phyloP scores from a whole-genome alignment of 2,888 invertebrate genomes.

The Iselma pallidipennis region DNA sequence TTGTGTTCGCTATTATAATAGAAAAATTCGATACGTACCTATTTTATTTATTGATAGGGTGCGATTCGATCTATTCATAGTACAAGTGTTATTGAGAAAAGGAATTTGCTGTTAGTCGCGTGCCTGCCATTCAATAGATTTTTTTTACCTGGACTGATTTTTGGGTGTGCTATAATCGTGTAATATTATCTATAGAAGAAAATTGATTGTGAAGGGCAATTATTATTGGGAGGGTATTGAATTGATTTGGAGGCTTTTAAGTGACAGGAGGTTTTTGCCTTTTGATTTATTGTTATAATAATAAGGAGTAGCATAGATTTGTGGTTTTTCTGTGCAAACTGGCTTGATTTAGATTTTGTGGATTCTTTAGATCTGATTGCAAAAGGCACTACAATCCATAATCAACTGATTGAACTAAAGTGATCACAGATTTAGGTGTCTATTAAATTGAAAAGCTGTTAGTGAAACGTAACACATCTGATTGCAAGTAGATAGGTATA shows the following conservation, averaged over 20 bases:
- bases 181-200: neutral
- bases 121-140: neutral
- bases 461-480: too few species aligned
- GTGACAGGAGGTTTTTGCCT: neutral
- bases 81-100: neutral
- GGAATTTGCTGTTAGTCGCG: neutral
- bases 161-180: neutral
- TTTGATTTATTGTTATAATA: neutral
- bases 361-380: too few species aligned
- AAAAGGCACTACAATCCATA: too few species aligned
- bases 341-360: too few species aligned
- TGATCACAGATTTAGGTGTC: too few species aligned
- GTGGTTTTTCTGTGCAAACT: too few species aligned
- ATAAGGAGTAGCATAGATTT: neutral
- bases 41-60: neutral
- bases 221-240: neutral
- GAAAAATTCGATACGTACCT: neutral
- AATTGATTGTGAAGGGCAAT: neutral
- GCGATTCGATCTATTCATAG: slow-evolving; percentile 10
- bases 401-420: too few species aligned
- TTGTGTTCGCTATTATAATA: neutral
- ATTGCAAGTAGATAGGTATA: too few species aligned
- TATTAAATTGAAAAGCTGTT: too few species aligned
- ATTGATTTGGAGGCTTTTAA: neutral
- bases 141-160: neutral